Evolutionary conservation across 2,113 vertebrate species (phyloP).

Genomic region (Callopanchax toddi): DNA sequence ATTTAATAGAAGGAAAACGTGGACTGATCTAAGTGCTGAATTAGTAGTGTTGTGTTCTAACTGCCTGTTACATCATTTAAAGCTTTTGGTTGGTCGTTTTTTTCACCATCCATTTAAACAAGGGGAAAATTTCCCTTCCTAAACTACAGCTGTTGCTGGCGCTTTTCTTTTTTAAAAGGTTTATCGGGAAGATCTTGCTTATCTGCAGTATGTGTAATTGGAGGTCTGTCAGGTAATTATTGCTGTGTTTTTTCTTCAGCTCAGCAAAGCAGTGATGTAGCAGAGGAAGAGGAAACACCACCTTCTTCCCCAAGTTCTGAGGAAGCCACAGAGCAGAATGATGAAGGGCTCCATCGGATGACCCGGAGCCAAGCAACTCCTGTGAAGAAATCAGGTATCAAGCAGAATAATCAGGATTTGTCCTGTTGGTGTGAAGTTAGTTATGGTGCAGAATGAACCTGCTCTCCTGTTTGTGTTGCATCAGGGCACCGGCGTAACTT

Average conservation of each 20-base stretch:
- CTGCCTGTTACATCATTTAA: no score
- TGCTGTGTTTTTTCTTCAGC: constrained; percentile 60
- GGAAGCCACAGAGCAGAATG: constrained; percentile 75
- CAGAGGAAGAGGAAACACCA: constrained; percentile 81
- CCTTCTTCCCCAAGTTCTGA: constrained; percentile 85
- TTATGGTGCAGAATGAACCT: constrained; percentile 8
- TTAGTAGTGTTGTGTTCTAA: no score
- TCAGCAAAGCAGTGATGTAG: constrained; percentile 83
- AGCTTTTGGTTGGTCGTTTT: no score
- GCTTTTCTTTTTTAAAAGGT: no score
- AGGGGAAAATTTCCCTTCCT: no score
- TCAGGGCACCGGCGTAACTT: constrained; percentile 71
- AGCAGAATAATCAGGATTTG: not conserved
- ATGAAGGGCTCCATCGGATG: constrained; percentile 75
- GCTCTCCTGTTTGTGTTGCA: not conserved
- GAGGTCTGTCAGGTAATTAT: no score
- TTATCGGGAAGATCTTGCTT: no score
- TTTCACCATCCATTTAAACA: no score
- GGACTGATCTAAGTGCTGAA: no score
- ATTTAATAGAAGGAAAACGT: no score
- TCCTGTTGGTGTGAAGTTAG: not conserved
- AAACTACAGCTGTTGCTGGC: no score
- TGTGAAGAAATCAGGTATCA: constrained; percentile 78
- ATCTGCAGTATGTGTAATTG: no score
- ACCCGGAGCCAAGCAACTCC: constrained; percentile 82